Conservation (phyloP, 2,113 vertebrate genomes). For the Cardinalis cardinalis region DNA sequence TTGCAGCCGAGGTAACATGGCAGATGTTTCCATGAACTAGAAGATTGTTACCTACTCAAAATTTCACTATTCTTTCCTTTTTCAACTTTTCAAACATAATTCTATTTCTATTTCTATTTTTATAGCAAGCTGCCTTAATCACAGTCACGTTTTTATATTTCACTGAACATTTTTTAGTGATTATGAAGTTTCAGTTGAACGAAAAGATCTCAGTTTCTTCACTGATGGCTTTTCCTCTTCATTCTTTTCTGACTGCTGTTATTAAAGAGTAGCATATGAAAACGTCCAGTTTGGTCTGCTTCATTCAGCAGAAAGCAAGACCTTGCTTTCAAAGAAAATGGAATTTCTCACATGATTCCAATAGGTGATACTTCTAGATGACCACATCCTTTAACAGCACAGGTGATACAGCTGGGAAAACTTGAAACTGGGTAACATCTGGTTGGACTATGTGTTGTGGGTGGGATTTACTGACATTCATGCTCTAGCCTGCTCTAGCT, state of each 20-base stretch:
- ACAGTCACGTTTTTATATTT: neutral
- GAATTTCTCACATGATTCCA: neutral
- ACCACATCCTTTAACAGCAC: neutral
- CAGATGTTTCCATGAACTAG: neutral
- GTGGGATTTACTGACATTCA: neutral
- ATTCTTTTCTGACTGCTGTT: neutral
- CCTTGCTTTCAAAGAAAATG: neutral
- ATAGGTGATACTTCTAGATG: neutral
- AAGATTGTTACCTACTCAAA: neutral
- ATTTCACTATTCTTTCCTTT: neutral
- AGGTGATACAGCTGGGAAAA: neutral
- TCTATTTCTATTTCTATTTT: neutral
- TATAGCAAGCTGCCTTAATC: neutral
- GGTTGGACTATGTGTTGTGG: neutral
- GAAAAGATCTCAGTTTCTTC: constrained; percentile 18
- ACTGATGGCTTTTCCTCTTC: neutral
- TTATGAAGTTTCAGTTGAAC: neutral
- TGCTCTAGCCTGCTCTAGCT: neutral
- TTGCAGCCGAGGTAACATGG: neutral
- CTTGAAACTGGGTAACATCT: neutral
- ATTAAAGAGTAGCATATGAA: neutral
- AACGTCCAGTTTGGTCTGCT: neutral
- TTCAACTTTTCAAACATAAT: neutral
- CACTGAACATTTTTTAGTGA: neutral
- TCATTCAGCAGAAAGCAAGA: neutral